phyloP scores from a whole-genome alignment of 2,797 vertebrate species.

The Schizothorax lantsangensis region DNA sequence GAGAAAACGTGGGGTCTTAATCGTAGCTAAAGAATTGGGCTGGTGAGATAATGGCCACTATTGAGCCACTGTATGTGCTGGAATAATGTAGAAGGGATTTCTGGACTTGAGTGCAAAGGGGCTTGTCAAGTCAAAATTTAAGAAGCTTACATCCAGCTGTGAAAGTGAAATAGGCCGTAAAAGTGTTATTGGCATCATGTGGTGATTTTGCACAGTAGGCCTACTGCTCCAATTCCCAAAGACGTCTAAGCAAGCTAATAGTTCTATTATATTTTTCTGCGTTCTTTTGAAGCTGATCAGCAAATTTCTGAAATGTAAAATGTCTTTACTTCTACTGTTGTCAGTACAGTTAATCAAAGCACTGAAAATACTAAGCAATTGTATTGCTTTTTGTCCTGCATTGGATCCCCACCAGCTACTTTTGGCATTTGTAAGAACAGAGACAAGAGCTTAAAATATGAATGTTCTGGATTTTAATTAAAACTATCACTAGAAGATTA shows the following conservation, averaged over 20 bases:
- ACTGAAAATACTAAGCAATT: not conserved
- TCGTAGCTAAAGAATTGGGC: not conserved
- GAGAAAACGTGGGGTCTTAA: constrained; percentile 25
- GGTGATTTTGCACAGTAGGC: constrained; percentile 29
- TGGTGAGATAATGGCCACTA: constrained; percentile 19
- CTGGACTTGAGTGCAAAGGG: constrained; percentile 24
- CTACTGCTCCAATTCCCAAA: constrained; percentile 15
- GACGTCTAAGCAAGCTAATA: constrained; percentile 23
- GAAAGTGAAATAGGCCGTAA: constrained; percentile 43
- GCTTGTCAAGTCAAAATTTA: constrained; percentile 43
- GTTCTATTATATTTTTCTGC: not conserved
- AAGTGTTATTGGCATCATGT: constrained; percentile 41
- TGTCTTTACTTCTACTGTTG: not conserved
- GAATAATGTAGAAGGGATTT: not conserved
- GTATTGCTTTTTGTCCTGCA: constrained; percentile 3
- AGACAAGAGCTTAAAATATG: not conserved
- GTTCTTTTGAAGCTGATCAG: not conserved
- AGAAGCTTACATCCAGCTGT: constrained; percentile 41
- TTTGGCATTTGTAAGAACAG: not conserved
- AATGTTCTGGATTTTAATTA: not conserved
- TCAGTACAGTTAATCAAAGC: not conserved
- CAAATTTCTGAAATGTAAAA: not conserved
- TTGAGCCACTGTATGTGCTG: constrained; percentile 4
- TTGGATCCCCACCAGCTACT: not conserved
- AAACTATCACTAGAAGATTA: not conserved